These are phyloP conservation scores for Tryphoninae sp. DNA, from an alignment of 2,888 invertebrate species.

Conservation along the genomic window DNA sequence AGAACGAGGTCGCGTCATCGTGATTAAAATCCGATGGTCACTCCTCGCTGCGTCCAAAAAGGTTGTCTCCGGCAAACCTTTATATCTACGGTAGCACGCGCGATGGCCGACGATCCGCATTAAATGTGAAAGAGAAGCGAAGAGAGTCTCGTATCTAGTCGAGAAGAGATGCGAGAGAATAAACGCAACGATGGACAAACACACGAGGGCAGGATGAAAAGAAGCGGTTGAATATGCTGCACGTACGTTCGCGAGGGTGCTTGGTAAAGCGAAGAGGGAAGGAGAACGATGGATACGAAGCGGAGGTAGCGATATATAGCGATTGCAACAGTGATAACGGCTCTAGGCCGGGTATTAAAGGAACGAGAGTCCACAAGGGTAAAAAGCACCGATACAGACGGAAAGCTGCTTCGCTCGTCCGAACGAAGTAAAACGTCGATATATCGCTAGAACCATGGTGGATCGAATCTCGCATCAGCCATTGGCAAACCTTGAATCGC, in stretches of 20 bases:
- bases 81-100: slow-evolving; percentile 10
- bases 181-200: slow-evolving; percentile 21
- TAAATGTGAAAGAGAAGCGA: slow-evolving; percentile 18
- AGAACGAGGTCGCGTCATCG: slow-evolving; percentile 35
- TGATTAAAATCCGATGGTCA: slow-evolving; percentile 64
- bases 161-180: slow-evolving; percentile 31
- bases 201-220: not conserved
- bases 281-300: not conserved
- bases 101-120: not conserved
- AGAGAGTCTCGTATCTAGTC: slow-evolving; percentile 23
- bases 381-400: not conserved
- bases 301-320: not conserved
- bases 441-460: not conserved
- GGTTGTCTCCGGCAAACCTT: slow-evolving; percentile 18
- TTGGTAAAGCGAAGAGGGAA: too few species aligned
- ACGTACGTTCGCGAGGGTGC: too few species aligned
- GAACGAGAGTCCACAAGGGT: not conserved
- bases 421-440: slow-evolving; percentile 18
- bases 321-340: not conserved
- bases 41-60: slow-evolving; percentile 54
- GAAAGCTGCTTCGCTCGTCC: slow-evolving; percentile 1
- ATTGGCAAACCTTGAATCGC: not conserved
- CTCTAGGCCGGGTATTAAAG: not conserved
- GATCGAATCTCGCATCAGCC: not conserved
- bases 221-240: slow-evolving; percentile 11